phyloP scores from a whole-genome alignment of 1,140 invertebrate genomes.

The Nylanderia fulva region DNA sequence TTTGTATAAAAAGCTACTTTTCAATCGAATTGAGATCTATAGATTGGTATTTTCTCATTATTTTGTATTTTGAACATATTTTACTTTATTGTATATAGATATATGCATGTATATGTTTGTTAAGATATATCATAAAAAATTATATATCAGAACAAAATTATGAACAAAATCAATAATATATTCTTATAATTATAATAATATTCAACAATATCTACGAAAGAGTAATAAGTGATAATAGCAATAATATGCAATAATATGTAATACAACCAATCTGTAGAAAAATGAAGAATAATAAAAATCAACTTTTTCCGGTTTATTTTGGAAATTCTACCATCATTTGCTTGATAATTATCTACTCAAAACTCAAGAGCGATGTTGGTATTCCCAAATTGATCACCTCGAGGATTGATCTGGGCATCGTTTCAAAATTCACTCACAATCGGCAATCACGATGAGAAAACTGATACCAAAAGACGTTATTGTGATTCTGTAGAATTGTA shows the following conservation, averaged over 20 bases:
- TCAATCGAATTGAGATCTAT: not conserved
- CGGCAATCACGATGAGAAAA: conserved; percentile 62
- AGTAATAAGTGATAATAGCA: not conserved
- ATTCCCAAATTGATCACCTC: conserved; percentile 1
- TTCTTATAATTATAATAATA: not conserved
- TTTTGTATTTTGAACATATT: not conserved
- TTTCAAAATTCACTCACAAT: not conserved
- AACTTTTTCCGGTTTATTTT: not conserved
- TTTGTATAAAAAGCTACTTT: conserved; percentile 30
- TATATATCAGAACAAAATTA: not conserved
- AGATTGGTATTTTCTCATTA: conserved; percentile 9
- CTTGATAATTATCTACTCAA: not conserved
- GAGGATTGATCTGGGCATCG: not conserved
- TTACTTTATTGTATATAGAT: not conserved
- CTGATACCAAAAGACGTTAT: conserved; percentile 16
- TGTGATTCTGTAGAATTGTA: not conserved
- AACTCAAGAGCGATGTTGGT: not conserved
- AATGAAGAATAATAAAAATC: not conserved
- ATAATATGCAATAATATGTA: not conserved
- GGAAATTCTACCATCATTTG: not conserved
- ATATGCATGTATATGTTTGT: not conserved
- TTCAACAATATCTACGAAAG: not conserved
- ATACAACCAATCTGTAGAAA: not conserved
- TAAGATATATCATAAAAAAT: not conserved
- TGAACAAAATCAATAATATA: not conserved